Evolutionary conservation across 2,113 vertebrate species (phyloP).

Genomic region (Bubo scandiacus): DNA sequence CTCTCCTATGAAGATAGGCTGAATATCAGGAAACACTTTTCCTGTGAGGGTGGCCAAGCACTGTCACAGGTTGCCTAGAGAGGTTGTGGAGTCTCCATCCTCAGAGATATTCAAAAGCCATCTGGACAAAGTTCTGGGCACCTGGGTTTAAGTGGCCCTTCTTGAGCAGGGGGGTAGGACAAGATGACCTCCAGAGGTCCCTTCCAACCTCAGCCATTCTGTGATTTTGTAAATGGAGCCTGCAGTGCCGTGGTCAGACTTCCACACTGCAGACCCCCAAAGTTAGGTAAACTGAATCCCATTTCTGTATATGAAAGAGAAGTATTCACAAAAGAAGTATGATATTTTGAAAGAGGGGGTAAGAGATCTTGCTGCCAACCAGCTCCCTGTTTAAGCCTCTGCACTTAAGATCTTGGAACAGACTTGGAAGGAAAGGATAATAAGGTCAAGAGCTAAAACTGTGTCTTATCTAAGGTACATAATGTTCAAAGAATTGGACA

Average conservation of each 20-base stretch:
- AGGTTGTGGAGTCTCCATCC: background rate
- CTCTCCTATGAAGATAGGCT: too few species aligned
- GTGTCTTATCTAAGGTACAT: background rate
- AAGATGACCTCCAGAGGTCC: background rate
- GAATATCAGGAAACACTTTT: too few species aligned
- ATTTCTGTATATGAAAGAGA: background rate
- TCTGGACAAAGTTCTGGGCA: background rate
- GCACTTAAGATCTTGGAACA: background rate
- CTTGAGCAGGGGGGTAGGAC: background rate
- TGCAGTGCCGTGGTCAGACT: background rate
- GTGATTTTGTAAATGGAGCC: background rate
- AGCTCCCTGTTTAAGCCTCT: background rate
- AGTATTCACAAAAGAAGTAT: background rate
- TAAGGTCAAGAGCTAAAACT: background rate
- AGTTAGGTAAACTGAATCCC: background rate
- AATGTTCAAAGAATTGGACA: background rate
- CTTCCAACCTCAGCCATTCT: background rate
- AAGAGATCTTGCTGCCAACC: background rate
- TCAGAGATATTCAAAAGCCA: background rate
- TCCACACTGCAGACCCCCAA: background rate
- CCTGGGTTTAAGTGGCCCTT: background rate
- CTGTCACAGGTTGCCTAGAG: too few species aligned
- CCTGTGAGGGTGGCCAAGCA: too few species aligned
- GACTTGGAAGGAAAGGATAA: background rate
- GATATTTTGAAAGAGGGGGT: background rate